Evolutionary conservation across 2,797 vertebrate genomes (phyloP).

Genomic region (Oreochromis grahami): DNA sequence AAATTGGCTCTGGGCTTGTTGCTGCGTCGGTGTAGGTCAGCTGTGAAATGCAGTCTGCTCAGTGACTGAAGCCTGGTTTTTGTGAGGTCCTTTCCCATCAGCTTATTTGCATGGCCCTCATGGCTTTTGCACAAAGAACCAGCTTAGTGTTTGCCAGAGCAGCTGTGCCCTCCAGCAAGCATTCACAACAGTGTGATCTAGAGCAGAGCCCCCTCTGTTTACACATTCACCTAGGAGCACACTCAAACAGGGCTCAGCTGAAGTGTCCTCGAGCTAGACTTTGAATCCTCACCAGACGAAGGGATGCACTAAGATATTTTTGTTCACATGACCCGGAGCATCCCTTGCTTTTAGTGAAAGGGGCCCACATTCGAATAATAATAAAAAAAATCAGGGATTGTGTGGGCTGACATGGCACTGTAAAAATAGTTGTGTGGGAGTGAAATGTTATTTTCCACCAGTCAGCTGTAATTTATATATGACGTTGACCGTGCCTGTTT

Average conservation of each 20-base stretch:
- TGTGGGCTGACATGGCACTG: neutral
- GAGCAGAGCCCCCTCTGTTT: slow-evolving; percentile 27
- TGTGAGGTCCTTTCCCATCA: slow-evolving; percentile 11
- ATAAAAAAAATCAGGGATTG: neutral
- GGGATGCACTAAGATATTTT: neutral
- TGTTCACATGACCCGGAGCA: slow-evolving; percentile 12
- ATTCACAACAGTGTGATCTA: slow-evolving; percentile 18
- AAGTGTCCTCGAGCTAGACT: slow-evolving; percentile 11
- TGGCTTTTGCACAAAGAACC: slow-evolving; percentile 52
- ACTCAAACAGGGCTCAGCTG: neutral
- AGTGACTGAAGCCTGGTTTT: slow-evolving; percentile 17
- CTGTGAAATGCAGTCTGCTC: slow-evolving; percentile 52
- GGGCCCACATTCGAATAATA: neutral
- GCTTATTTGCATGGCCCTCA: slow-evolving; percentile 53
- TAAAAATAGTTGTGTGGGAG: slow-evolving; percentile 31
- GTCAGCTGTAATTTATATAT: neutral
- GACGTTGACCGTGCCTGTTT: neutral
- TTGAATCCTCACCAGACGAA: neutral
- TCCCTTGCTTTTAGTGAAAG: neutral
- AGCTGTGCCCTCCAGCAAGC: slow-evolving; percentile 52
- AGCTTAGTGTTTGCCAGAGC: slow-evolving; percentile 57
- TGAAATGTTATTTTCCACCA: slow-evolving; percentile 7
- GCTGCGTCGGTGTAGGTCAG: slow-evolving; percentile 49
- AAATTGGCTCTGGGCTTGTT: slow-evolving; percentile 18
- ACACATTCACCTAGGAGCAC: neutral